Percentiles rank a stretch among this genome's conserved stretches.
phyloP scores from a whole-genome alignment of 2,113 vertebrate species.

The Tachycineta bicolor region DNA sequence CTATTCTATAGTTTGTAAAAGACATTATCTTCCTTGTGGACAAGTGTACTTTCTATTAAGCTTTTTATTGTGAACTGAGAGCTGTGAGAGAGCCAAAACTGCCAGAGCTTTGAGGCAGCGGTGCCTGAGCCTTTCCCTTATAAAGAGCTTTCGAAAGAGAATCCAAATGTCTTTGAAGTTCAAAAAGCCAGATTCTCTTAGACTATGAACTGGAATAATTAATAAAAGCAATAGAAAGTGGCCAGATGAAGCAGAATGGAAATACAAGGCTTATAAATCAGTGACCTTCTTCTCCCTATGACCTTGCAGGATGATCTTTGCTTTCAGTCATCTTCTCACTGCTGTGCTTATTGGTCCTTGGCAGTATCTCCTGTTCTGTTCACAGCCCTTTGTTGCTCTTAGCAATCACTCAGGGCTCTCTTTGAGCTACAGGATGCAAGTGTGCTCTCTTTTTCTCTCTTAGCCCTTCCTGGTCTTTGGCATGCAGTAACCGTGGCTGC shows the following conservation, averaged over 20 bases:
- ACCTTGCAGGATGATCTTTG: background rate
- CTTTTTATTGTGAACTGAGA: slow-evolving; percentile 22
- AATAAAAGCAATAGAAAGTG: slow-evolving; percentile 8
- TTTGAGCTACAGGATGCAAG: background rate
- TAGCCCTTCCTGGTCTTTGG: background rate
- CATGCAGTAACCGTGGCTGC: background rate
- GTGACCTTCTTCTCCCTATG: background rate
- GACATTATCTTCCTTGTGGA: background rate
- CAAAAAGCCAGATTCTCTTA: slow-evolving; percentile 3
- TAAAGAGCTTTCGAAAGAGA: background rate
- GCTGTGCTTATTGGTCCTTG: background rate
- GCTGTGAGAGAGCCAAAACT: background rate
- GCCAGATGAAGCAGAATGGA: background rate
- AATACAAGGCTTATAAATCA: background rate
- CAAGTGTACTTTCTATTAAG: slow-evolving; percentile 2
- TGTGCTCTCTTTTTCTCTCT: background rate
- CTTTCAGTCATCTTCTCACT: background rate
- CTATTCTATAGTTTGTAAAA: slow-evolving; percentile 26
- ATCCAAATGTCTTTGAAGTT: slow-evolving; percentile 40
- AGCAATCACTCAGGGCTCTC: background rate
- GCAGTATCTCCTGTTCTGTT: background rate
- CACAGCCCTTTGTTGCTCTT: background rate
- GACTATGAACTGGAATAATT: slow-evolving; percentile 10
- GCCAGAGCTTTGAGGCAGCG: slow-evolving; percentile 18
- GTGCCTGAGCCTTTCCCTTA: background rate